Evolutionary conservation across 2,113 vertebrate species (phyloP).

Genomic region (Cryptoleucopteryx plumbea): DNA sequence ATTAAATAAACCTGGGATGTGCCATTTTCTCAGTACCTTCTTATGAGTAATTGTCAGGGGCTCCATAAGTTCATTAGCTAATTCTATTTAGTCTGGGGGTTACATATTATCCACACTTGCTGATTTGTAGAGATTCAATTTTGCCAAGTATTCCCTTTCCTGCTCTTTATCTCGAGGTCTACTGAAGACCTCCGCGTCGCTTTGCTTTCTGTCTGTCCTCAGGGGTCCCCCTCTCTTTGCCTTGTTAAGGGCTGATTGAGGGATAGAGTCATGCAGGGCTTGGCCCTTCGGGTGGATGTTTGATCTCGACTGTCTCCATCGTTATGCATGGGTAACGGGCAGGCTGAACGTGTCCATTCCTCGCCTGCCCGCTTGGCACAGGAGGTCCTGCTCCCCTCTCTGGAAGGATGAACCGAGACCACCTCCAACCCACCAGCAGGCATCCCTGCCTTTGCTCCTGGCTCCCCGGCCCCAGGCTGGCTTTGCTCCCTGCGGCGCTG

Average conservation of each 20-base stretch:
- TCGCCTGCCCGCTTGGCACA: background rate
- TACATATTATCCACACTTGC: background rate
- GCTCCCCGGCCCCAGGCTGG: background rate
- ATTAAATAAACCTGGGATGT: constrained; percentile 56
- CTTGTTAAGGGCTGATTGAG: background rate
- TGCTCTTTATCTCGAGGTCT: background rate
- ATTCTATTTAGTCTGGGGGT: constrained; percentile 48
- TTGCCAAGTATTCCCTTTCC: constrained; percentile 13
- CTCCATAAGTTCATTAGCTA: constrained; percentile 50
- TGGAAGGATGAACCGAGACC: background rate
- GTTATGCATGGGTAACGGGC: background rate
- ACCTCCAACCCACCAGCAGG: background rate
- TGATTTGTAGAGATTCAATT: constrained; percentile 29
- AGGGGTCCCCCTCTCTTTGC: background rate
- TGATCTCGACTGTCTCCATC: accelerated
- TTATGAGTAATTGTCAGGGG: constrained; percentile 40
- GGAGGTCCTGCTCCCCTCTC: background rate
- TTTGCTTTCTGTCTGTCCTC: background rate
- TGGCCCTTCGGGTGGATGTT: background rate
- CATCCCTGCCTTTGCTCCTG: background rate
- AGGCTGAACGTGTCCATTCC: background rate
- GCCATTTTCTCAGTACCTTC: constrained; percentile 14
- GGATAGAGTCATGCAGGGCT: background rate
- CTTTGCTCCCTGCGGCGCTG: background rate
- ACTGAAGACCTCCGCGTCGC: background rate